These are phyloP conservation scores for Galleria mellonella DNA, from an alignment of 1,140 invertebrate species.

Conservation along the genomic window DNA sequence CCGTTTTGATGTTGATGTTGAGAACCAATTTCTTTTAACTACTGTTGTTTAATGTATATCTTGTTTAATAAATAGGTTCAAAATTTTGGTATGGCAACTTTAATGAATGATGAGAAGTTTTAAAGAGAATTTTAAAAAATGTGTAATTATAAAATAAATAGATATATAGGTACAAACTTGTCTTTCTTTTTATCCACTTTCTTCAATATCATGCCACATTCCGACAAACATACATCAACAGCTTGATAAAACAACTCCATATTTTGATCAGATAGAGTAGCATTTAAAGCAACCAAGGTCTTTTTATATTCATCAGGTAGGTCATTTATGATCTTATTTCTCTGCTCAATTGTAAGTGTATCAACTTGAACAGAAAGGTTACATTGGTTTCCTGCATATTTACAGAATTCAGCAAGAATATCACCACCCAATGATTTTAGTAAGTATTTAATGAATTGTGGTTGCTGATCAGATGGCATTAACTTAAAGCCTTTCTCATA, in stretches of 20 bases:
- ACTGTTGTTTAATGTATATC: no score
- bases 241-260: conserved; percentile 86
- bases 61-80: no score
- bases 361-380: conserved; percentile 75
- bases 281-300: conserved; percentile 77
- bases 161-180: conserved; percentile 38
- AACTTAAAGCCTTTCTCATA: conserved; percentile 91
- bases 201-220: conserved; percentile 88
- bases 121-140: no score
- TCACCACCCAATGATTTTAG: conserved; percentile 89
- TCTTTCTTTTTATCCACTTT: conserved; percentile 77
- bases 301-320: conserved; percentile 79
- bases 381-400: conserved; percentile 81
- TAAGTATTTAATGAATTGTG: conserved; percentile 85
- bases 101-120: no score
- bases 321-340: conserved; percentile 81
- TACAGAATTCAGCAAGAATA: conserved; percentile 86
- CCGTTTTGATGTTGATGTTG: no score
- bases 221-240: conserved; percentile 81
- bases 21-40: no score
- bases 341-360: conserved; percentile 78
- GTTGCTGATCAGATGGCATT: conserved; percentile 75
- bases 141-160: conserved; percentile 4
- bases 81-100: no score
- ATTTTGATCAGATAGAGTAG: conserved; percentile 76